Evolutionary conservation across 2,113 vertebrate genomes (phyloP).

Genomic region (Chinchilla lanigera): DNA sequence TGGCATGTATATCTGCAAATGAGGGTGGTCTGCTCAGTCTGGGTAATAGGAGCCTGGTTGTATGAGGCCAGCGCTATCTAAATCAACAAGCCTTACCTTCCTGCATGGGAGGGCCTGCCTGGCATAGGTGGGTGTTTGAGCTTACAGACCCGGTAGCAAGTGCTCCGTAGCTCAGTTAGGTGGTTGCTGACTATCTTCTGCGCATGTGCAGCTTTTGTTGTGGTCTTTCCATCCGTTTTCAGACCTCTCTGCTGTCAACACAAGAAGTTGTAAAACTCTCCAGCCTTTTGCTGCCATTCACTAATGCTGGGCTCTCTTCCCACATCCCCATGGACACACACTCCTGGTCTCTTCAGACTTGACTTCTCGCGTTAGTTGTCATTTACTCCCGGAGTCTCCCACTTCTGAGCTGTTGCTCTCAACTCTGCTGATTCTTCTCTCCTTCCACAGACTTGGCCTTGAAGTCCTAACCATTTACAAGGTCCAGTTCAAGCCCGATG

Average conservation of each 20-base stretch:
- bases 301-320: neutral
- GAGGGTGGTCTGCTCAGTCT: neutral
- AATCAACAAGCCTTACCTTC: rapidly evolving
- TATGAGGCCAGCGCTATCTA: neutral
- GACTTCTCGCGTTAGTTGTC: neutral
- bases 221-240: neutral
- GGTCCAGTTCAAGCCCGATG: neutral
- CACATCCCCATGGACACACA: too few species aligned
- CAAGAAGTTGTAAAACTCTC: neutral
- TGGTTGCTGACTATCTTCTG: neutral
- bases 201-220: neutral
- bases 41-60: neutral
- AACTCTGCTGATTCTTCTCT: rapidly evolving
- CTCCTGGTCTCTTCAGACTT: neutral
- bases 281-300: neutral
- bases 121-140: neutral
- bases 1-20: neutral
- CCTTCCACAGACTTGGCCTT: neutral
- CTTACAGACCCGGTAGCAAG: neutral
- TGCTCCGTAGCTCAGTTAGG: neutral
- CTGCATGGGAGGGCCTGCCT: neutral
- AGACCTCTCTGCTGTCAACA: neutral
- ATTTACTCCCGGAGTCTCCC: neutral
- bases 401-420: neutral
- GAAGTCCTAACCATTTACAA: neutral